Evolutionary conservation across 1,140 invertebrate genomes (phyloP).

Genomic region (Drosophila pachea): DNA sequence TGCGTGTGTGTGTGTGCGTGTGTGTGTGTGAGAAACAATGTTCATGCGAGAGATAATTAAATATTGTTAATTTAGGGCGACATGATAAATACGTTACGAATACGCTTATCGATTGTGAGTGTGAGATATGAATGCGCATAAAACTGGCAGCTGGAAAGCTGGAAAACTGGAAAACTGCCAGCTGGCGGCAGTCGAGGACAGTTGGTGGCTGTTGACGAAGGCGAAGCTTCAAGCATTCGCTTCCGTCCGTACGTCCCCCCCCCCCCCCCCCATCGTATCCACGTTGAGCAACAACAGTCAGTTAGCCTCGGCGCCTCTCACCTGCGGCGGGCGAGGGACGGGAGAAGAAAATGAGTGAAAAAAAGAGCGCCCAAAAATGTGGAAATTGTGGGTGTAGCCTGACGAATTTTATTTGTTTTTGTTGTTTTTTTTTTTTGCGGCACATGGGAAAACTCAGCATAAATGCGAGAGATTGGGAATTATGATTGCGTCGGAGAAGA

Average conservation of each 20-base stretch:
- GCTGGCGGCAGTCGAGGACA: constrained; percentile 9
- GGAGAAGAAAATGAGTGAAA: constrained; percentile 65
- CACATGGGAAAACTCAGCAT: not conserved
- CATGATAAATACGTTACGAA: constrained; percentile 30
- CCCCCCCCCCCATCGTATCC: constrained; percentile 37
- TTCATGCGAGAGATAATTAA: constrained; percentile 17
- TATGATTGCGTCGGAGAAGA: not conserved
- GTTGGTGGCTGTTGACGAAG: constrained; percentile 51
- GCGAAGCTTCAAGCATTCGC: constrained; percentile 22
- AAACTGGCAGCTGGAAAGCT: not conserved
- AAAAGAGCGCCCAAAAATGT: constrained; percentile 44
- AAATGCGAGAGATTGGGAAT: not conserved
- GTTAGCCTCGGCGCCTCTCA: constrained; percentile 79
- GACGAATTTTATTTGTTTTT: constrained; percentile 52
- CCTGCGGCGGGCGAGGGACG: constrained; percentile 80
- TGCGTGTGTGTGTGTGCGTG: not conserved
- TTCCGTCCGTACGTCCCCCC: constrained; percentile 30
- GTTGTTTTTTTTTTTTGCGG: not conserved
- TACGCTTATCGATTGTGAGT: constrained; percentile 23
- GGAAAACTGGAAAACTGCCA: too few species aligned
- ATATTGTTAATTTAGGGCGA: constrained; percentile 23
- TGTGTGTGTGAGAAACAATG: constrained; percentile 10
- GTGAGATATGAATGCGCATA: constrained; percentile 21
- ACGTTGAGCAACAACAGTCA: constrained; percentile 78
- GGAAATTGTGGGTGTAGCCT: constrained; percentile 79